A percentile compares a stretch with the other conserved stretches of the same genome.
Conservation (phyloP, 2,797 vertebrate genomes). For the Gambusia yucatana region DNA sequence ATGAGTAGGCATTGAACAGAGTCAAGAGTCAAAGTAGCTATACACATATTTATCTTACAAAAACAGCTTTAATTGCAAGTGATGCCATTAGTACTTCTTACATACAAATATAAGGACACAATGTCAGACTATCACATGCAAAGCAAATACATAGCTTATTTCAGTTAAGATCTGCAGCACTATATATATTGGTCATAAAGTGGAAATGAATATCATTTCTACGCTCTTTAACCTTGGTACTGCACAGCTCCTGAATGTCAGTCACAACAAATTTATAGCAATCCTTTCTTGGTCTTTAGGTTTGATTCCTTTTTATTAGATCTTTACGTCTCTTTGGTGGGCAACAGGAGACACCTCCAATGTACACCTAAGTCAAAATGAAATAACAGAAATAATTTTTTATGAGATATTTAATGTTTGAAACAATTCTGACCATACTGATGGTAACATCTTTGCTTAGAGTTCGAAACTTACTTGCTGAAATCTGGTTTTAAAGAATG, state of each 20-base stretch:
- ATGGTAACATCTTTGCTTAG: conserved; percentile 10
- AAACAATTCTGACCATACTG: conserved; percentile 33
- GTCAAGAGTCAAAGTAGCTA: conserved; percentile 19
- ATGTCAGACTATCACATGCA: conserved; percentile 74
- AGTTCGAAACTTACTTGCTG: conserved; percentile 31
- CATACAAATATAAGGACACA: conserved; percentile 71
- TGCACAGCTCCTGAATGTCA: conserved; percentile 53
- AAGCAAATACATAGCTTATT: conserved; percentile 73
- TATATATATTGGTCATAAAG: conserved; percentile 57
- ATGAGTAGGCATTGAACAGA: neutral
- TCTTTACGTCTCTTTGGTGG: conserved; percentile 48
- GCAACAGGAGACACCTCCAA: conserved; percentile 43
- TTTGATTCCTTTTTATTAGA: conserved; percentile 28
- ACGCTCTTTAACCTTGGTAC: conserved; percentile 45
- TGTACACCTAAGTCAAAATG: conserved; percentile 29
- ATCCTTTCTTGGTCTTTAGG: conserved; percentile 19
- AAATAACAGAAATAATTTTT: conserved; percentile 36
- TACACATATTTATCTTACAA: conserved; percentile 55
- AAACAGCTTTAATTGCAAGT: conserved; percentile 78
- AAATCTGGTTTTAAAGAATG: conserved; percentile 26
- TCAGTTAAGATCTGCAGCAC: conserved; percentile 54
- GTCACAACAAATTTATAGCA: conserved; percentile 56
- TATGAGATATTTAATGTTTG: conserved; percentile 47
- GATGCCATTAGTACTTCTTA: conserved; percentile 75
- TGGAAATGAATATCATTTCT: conserved; percentile 73